Evolutionary conservation across 2,113 vertebrate species (phyloP).

Genomic region (Vicugna pacos): DNA sequence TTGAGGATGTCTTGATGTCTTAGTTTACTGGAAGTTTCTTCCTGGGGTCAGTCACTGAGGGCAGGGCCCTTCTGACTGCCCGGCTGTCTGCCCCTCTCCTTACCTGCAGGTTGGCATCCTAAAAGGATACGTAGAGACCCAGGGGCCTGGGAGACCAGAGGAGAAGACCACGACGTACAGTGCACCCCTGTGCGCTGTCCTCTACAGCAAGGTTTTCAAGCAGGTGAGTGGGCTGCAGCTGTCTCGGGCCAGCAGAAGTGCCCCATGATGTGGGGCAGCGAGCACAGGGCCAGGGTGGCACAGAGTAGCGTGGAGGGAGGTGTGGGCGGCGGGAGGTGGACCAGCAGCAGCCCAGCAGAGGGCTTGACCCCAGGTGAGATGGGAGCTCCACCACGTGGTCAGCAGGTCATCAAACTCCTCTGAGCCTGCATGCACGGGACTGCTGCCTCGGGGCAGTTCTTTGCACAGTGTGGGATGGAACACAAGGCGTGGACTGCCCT

Average conservation of each 20-base stretch:
- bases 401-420: rapidly evolving
- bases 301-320: not conserved
- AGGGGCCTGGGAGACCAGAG: conserved; percentile 26
- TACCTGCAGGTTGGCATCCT: conserved; percentile 82
- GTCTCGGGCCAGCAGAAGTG: not conserved
- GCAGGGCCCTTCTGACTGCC: not conserved
- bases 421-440: not conserved
- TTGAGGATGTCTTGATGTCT: not conserved
- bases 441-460: not conserved
- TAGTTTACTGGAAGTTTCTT: not conserved
- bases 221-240: conserved; percentile 75
- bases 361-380: not conserved
- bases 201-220: conserved; percentile 84
- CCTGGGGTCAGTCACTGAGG: not conserved
- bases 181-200: conserved; percentile 55
- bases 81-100: not conserved
- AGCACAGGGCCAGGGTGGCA: rapidly evolving
- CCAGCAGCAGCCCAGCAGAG: not conserved
- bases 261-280: rapidly evolving
- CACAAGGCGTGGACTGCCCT: not conserved
- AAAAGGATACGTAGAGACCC: conserved; percentile 54
- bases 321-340: rapidly evolving
- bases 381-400: rapidly evolving
- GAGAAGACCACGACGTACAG: conserved; percentile 70
- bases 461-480: not conserved